These are phyloP conservation scores for Syrmaticus mikado DNA, from an alignment of 2,113 vertebrate species.

Conservation along the genomic window DNA sequence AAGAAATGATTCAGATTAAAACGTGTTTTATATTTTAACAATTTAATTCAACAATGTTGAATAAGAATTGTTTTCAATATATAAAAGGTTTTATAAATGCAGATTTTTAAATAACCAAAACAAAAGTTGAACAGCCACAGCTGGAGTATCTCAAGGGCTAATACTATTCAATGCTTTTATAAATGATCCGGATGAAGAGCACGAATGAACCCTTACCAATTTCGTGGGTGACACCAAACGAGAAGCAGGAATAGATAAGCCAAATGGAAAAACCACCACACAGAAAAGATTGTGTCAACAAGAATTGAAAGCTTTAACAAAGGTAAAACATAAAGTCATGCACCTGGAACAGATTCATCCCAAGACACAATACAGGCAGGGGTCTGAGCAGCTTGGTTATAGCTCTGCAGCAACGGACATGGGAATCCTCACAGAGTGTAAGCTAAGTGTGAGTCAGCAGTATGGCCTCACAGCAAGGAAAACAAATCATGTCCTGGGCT, in stretches of 20 bases:
- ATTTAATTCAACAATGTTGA: not conserved
- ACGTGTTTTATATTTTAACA: not conserved
- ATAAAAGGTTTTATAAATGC: not conserved
- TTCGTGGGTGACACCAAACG: not conserved
- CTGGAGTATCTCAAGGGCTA: not conserved
- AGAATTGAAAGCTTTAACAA: not conserved
- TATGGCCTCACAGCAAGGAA: not conserved
- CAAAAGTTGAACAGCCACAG: not conserved
- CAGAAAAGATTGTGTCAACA: not conserved
- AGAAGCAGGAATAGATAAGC: not conserved
- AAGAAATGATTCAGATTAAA: not conserved
- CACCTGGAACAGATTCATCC: not conserved
- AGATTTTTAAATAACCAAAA: not conserved
- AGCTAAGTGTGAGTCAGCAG: not conserved
- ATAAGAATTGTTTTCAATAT: not conserved
- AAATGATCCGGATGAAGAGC: not conserved
- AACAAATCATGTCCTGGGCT: not conserved
- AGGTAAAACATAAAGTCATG: not conserved
- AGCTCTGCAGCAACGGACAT: not conserved
- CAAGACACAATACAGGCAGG: not conserved
- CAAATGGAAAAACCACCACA: not conserved
- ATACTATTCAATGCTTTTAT: not conserved
- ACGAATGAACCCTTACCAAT: rapidly evolving
- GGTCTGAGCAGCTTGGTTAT: not conserved
- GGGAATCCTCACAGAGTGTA: not conserved